Percentiles rank a stretch among this genome's conserved stretches.
phyloP scores from a whole-genome alignment of 2,797 vertebrate species.

The Rhyacichthys aspro region DNA sequence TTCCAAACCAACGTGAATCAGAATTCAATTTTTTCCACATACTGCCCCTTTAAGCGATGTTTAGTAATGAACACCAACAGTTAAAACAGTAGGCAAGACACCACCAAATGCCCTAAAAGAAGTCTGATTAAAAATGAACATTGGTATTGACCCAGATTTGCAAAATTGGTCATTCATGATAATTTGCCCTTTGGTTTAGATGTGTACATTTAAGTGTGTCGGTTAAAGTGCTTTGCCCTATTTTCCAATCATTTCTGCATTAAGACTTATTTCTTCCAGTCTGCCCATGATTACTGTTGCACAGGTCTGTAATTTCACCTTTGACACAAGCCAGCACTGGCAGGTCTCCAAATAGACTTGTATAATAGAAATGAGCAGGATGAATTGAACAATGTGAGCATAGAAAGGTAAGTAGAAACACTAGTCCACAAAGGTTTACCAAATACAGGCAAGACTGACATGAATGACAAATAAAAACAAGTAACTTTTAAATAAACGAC shows the following conservation, averaged over 20 bases:
- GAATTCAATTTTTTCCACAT: too few relatives aligned
- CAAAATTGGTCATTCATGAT: conserved; percentile 7
- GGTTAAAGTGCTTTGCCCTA: conserved; percentile 1
- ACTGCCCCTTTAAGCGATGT: too few relatives aligned
- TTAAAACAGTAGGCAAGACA: too few relatives aligned
- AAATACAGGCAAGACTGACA: conserved; percentile 6
- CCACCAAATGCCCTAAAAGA: neutral
- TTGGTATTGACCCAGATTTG: conserved; percentile 5
- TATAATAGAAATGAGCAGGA: conserved; percentile 1
- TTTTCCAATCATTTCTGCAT: conserved; percentile 7
- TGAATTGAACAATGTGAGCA: conserved; percentile 22
- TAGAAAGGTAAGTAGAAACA: conserved; percentile 6
- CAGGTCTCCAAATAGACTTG: conserved; percentile 17
- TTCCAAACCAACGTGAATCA: too few relatives aligned
- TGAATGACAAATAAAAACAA: conserved; percentile 10
- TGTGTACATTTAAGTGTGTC: neutral
- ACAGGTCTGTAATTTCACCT: conserved; percentile 43
- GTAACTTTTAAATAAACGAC: conserved; percentile 16
- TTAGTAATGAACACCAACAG: too few relatives aligned
- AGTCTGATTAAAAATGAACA: neutral
- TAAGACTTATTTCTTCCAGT: conserved; percentile 28
- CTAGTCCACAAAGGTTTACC: conserved; percentile 1
- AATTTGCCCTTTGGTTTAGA: conserved; percentile 6
- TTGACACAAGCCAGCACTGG: conserved; percentile 32
- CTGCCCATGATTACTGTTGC: conserved; percentile 36